phyloP scores from a whole-genome alignment of 2,888 invertebrate genomes.

The Mylabris sibirica region DNA sequence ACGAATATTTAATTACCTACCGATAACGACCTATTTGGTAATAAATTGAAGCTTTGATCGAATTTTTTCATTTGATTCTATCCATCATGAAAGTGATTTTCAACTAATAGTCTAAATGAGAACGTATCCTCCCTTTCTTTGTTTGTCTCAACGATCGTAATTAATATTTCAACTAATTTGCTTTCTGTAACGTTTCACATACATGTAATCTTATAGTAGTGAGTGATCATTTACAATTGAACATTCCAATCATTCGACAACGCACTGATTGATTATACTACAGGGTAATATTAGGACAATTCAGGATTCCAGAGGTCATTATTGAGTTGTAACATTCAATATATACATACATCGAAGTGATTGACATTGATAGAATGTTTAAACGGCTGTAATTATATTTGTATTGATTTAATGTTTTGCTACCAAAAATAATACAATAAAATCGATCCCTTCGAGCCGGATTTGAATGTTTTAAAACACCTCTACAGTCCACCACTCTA shows the following conservation, averaged over 20 bases:
- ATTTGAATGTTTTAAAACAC: conserved; percentile 62
- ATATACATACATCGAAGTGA: background rate
- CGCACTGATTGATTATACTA: conserved; percentile 28
- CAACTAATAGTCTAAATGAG: background rate
- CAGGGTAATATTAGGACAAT: conserved; percentile 21
- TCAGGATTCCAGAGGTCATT: conserved; percentile 20
- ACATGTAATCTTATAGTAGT: background rate
- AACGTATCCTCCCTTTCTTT: conserved; percentile 42
- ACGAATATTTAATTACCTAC: too few species aligned
- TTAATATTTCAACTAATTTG: background rate
- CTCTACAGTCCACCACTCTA: conserved; percentile 59
- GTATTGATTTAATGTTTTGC: background rate
- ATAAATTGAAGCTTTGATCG: too few species aligned
- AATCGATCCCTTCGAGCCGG: conserved; percentile 69
- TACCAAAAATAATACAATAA: conserved; percentile 22
- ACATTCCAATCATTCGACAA: conserved; percentile 30
- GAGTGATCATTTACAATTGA: conserved; percentile 23
- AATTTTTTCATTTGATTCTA: too few species aligned
- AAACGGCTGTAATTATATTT: too few species aligned
- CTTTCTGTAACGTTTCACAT: background rate
- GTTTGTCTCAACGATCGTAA: conserved; percentile 13
- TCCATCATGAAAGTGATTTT: too few species aligned
- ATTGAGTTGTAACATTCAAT: conserved; percentile 12
- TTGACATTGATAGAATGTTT: background rate
- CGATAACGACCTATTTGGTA: too few species aligned